Conservation (phyloP, 2,797 vertebrate genomes). For the Arrhamphus sclerolepis region DNA sequence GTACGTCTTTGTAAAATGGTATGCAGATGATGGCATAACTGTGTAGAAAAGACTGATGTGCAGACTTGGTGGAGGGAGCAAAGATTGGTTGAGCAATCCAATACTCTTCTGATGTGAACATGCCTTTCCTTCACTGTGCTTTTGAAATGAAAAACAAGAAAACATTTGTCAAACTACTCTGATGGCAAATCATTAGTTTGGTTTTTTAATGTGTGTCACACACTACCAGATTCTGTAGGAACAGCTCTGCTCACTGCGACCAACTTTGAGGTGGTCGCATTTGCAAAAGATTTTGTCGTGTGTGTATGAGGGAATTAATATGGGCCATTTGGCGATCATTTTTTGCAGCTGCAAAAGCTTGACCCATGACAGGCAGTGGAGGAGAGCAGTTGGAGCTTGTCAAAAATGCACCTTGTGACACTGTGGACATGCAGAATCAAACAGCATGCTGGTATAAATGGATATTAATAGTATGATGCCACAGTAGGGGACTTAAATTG, state of each 20-base stretch:
- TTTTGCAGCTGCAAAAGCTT: conserved; percentile 16
- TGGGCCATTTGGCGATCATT: background rate
- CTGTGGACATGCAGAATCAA: conserved; percentile 29
- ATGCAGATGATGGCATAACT: background rate
- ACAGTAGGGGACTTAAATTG: conserved; percentile 43
- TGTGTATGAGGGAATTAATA: conserved; percentile 23
- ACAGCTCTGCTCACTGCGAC: conserved; percentile 11
- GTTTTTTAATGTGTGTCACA: conserved; percentile 1
- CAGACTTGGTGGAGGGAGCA: background rate
- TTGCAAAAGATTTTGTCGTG: too few relatives aligned
- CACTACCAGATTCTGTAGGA: conserved; percentile 7
- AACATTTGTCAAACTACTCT: conserved; percentile 25
- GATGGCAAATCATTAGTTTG: conserved; percentile 21
- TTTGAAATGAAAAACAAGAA: conserved; percentile 4
- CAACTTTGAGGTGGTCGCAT: conserved; percentile 24
- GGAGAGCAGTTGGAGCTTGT: conserved; percentile 37
- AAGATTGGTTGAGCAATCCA: background rate
- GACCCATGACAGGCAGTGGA: conserved; percentile 2
- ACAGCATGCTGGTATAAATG: conserved; percentile 40
- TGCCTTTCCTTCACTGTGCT: background rate
- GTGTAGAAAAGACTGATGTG: background rate
- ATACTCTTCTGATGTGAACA: background rate
- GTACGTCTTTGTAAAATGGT: background rate
- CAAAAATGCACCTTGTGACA: conserved; percentile 24
- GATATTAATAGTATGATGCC: conserved; percentile 42